Evolutionary conservation across 2,113 vertebrate species (phyloP).

Genomic region (Actinemys pallida): DNA sequence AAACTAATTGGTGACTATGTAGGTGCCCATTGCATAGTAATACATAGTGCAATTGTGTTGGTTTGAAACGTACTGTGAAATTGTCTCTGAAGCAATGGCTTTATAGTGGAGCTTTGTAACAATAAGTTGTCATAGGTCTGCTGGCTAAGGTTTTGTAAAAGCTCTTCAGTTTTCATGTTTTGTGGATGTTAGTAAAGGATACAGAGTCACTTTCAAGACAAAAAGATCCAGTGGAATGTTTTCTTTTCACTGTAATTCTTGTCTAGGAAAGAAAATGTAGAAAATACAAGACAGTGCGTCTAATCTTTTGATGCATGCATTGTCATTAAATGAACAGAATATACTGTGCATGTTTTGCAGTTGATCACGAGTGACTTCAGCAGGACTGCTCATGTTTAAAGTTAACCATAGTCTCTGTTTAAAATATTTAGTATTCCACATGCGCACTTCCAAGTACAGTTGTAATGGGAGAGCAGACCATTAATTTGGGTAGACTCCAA

Average conservation of each 20-base stretch:
- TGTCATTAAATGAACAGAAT: not conserved
- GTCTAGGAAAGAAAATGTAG: not conserved
- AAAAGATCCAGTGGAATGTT: not conserved
- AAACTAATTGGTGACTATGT: not conserved
- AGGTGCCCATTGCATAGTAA: not conserved
- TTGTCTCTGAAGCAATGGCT: not conserved
- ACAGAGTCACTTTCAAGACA: not conserved
- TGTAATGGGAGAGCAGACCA: not conserved
- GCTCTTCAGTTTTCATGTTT: accelerated
- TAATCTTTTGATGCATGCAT: not conserved
- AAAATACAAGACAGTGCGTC: not conserved
- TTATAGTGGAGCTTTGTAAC: not conserved
- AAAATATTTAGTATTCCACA: not conserved
- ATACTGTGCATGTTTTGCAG: accelerated
- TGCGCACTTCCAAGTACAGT: not conserved
- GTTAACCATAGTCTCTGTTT: not conserved
- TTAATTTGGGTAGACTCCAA: not conserved
- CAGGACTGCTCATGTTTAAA: not conserved
- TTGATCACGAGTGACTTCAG: not conserved
- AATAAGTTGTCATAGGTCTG: not conserved
- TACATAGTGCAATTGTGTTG: not conserved
- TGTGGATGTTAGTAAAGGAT: not conserved
- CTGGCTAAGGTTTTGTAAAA: not conserved
- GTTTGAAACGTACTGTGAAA: not conserved
- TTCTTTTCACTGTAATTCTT: not conserved